These are phyloP conservation scores for Muraenolepis orangiensis DNA, from an alignment of 2,797 vertebrate species.

Conservation along the genomic window DNA sequence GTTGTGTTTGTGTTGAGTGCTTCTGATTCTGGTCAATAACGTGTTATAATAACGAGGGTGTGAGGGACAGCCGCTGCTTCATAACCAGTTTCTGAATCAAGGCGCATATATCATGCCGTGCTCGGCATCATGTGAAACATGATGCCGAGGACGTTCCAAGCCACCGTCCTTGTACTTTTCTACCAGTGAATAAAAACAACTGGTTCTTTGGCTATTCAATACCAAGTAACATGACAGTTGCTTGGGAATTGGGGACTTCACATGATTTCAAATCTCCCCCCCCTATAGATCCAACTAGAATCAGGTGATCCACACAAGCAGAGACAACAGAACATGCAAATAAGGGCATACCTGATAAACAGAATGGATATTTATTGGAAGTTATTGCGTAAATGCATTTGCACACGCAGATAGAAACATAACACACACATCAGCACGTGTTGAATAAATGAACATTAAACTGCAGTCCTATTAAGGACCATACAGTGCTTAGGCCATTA, in stretches of 20 bases:
- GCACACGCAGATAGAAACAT: conserved; percentile 19
- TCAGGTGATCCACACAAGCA: not conserved
- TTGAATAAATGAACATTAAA: no score
- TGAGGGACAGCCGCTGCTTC: not conserved
- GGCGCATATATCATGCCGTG: not conserved
- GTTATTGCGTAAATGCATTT: conserved; percentile 14
- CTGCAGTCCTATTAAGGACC: no score
- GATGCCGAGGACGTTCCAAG: not conserved
- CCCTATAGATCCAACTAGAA: not conserved
- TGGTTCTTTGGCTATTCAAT: not conserved
- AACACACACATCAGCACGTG: conserved; percentile 12
- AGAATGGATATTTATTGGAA: conserved; percentile 30
- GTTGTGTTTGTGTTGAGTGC: no score
- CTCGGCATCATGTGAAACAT: no score
- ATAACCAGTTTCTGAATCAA: not conserved
- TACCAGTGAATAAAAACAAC: not conserved
- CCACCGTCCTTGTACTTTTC: not conserved
- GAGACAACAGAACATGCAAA: conserved; percentile 37
- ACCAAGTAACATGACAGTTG: not conserved
- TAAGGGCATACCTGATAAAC: conserved; percentile 42
- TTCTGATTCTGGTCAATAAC: no score
- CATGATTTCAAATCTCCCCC: not conserved
- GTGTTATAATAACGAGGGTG: no score
- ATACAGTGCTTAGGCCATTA: not conserved
- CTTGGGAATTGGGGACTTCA: not conserved